Evolutionary conservation across 2,888 invertebrate genomes (phyloP).

Genomic region (Xanthia togata): DNA sequence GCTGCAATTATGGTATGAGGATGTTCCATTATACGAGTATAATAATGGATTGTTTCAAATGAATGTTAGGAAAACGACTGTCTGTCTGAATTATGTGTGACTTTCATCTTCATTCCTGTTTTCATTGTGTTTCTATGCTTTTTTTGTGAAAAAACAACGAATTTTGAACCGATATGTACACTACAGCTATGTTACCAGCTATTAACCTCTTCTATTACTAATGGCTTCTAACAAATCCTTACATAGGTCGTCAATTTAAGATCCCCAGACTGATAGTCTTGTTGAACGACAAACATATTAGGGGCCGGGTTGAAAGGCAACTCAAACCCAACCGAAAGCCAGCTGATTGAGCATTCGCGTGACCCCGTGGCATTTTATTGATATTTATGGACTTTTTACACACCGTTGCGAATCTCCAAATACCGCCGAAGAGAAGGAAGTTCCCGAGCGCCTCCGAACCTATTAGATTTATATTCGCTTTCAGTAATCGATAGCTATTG

Average conservation of each 20-base stretch:
- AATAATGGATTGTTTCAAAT: neutral
- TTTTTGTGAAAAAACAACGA: neutral
- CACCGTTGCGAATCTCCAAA: constrained; percentile 47
- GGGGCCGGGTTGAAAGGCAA: constrained; percentile 50
- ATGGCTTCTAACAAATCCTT: constrained; percentile 57
- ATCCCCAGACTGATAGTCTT: constrained; percentile 56
- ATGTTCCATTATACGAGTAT: neutral
- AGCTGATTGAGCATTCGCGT: constrained; percentile 69
- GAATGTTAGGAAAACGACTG: neutral
- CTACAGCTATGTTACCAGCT: neutral
- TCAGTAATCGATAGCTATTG: constrained; percentile 64
- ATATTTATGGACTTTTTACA: constrained; percentile 54
- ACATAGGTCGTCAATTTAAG: constrained; percentile 41
- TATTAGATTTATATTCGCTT: constrained; percentile 54
- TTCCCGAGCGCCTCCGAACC: constrained; percentile 32
- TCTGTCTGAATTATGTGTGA: neutral
- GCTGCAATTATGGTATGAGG: constrained; percentile 46
- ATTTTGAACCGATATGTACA: neutral
- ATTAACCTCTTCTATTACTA: constrained; percentile 36
- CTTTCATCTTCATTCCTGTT: neutral
- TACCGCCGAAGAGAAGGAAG: constrained; percentile 17
- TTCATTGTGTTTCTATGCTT: neutral
- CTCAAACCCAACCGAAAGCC: constrained; percentile 40
- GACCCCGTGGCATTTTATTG: constrained; percentile 61
- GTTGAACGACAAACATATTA: constrained; percentile 67